Conservation (phyloP, 2,113 vertebrate species). For the Prunella himalayana region DNA sequence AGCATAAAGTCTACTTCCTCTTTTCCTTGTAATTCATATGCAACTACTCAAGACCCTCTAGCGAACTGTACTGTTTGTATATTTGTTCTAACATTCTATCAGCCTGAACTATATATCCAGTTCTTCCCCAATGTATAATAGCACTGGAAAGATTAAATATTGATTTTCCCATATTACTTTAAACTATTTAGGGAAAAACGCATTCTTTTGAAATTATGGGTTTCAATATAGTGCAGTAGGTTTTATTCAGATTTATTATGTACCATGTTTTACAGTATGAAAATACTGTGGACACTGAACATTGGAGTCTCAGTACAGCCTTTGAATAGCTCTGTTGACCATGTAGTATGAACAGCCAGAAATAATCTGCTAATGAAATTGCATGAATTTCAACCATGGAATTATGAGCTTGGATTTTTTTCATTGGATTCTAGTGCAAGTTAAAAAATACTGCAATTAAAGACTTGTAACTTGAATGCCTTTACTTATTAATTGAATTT, state of each 20-base stretch:
- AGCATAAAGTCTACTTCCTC: not conserved
- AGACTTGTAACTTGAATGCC: not conserved
- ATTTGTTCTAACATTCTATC: not conserved
- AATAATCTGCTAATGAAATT: not conserved
- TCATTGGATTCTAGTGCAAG: not conserved
- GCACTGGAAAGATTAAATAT: constrained; percentile 58
- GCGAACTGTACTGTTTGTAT: not conserved
- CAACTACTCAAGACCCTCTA: not conserved
- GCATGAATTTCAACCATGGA: not conserved
- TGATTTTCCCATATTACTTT: constrained; percentile 54
- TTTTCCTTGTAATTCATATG: not conserved
- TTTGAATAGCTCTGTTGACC: not conserved
- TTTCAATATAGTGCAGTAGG: not conserved
- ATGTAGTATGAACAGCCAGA: not conserved
- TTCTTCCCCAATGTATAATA: not conserved
- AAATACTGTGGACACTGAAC: not conserved
- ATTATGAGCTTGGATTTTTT: not conserved
- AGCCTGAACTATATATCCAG: not conserved
- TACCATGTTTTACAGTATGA: not conserved
- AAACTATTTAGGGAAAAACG: constrained; percentile 11
- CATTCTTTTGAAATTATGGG: constrained; percentile 1
- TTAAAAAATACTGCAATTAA: not conserved
- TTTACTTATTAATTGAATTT: not conserved
- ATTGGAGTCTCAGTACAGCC: not conserved
- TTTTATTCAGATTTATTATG: constrained; percentile 33